Evolutionary conservation across 2,797 vertebrate species (phyloP), one percentile per base, ranked within the genome.

Genomic region (Sebastes matsubarae): DNA sequence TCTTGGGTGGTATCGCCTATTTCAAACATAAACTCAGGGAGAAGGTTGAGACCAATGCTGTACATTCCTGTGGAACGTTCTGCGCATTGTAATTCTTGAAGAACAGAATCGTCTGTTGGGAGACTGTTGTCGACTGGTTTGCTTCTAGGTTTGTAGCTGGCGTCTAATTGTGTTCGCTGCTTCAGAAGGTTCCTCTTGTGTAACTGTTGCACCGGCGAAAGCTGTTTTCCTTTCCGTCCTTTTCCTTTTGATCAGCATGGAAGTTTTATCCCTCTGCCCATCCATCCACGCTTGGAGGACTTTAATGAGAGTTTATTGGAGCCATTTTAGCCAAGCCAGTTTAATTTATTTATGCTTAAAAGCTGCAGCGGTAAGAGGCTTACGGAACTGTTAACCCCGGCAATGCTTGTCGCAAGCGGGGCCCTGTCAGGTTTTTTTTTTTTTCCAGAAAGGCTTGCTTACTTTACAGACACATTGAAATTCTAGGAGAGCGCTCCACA

Each of bases 321-420:
- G 81, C 76, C 73, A 74, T 90, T 91, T 92, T 73, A 89, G 75
- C 82, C 80, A 75, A 93, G 76, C 82, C 58, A 54, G 81, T 94
- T 94, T 87, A 75, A 94, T 93, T 93, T 92, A 93, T 94, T 94
- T 89, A 84, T 89, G 84, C 89, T 83, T 86, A 85, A 92, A 93
- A 89, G 88, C 86, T 83, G 55, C 58, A 79, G 81, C 80, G 65
- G 77, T 94, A 95, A 94, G 93, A 91, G 84, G 93, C 90, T 95
- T 94, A 94, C 12, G 11, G 76, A 87, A 90, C 87, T 87, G 91
- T 90, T 89, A 84, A 93, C 91, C 92, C 85, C 22, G 2, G 71
- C 74, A 68, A 80, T 30, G 75, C 86, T 76, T 76, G 81, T 89
- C 78, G 57, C 83, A 84, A 83, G 91, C 71, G 66, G 5, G 72